Evolutionary conservation across 2,113 vertebrate genomes (phyloP), one percentile per base, ranked within the genome.

Genomic region (Sapayoa aenigma): DNA sequence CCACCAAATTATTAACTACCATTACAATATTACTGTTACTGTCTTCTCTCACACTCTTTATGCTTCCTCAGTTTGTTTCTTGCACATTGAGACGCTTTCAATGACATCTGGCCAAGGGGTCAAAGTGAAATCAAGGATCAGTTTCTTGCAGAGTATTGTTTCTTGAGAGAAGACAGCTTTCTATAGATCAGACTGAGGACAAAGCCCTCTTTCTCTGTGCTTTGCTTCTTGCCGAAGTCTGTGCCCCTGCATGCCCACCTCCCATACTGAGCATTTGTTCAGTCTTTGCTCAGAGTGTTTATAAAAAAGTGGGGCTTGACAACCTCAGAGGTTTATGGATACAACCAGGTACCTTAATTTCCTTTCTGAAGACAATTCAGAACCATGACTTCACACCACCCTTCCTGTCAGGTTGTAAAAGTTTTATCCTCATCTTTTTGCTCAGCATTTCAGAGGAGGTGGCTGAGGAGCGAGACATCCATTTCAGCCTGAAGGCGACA

Each of bases 381-480:
- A 80, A 21, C 19, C 73, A 35, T 7, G 19, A 33, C 52, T 78
- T 87, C 67, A 73, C 6, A 20, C 8, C 1, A 0, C 37, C 16
- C 11, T 7, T 76, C 53, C 37, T 76, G 30, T 4, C 49, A 52
- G 8, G 11, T 60, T 53, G 21, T 55, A 87, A 87, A 69, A 5
- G 14, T 33, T 92, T 91, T 66, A 14, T 77, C n/a, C 44, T 20
- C 9, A 16, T 4, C 22, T 23, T 84, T 63, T 46, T 89, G 22
- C 33, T 67, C n/a, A 74, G 37, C 5, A 23, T 59, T 73, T 69
- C 35, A 68, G 21, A 33, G 28, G 27, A 53, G 9, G 10, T 44
- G n/a, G 6, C 18, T 62, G 56, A 66, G 35, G 31, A 78, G 9
- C 0, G 0, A 42, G 17, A 44, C 18, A 39, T 0, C 0, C 20